phyloP scores from a whole-genome alignment of 2,888 invertebrate species.

The Drosophila borealis region DNA sequence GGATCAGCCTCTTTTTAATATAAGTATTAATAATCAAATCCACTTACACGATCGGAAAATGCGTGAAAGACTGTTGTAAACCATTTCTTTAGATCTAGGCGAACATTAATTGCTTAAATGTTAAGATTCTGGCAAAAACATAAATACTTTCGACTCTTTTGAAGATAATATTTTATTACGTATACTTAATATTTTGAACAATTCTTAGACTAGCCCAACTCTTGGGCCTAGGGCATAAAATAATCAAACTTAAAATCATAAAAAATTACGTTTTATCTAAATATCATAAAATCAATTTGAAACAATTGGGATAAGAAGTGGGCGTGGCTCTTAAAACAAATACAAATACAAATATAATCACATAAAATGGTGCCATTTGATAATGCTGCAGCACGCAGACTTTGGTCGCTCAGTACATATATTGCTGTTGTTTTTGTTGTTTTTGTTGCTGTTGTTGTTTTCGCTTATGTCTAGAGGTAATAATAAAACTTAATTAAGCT shows the following conservation, averaged over 20 bases:
- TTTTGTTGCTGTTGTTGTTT: constrained; percentile 13
- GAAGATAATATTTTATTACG: constrained; percentile 11
- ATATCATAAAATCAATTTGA: constrained; percentile 26
- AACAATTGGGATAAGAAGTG: neutral
- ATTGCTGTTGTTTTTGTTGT: constrained; percentile 17
- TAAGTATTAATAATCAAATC: no score
- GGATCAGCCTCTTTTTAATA: no score
- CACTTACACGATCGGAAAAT: no score
- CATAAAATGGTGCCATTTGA: constrained; percentile 32
- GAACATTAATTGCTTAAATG: no score
- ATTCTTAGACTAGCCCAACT: constrained; percentile 5
- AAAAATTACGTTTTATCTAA: constrained; percentile 34
- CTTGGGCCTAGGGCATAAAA: constrained; percentile 4
- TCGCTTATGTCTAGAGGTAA: constrained; percentile 21
- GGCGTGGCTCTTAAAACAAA: constrained; percentile 1
- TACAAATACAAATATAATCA: constrained; percentile 48
- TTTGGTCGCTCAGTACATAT: constrained; percentile 50
- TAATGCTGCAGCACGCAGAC: constrained; percentile 42
- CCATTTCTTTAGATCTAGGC: no score
- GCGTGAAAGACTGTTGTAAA: no score
- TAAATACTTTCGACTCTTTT: no score
- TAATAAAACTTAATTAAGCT: constrained; percentile 43
- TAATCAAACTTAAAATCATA: constrained; percentile 18
- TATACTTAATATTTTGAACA: constrained; percentile 10
- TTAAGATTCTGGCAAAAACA: no score